phyloP scores from a whole-genome alignment of 2,888 invertebrate species.

The Athalia rosae region DNA sequence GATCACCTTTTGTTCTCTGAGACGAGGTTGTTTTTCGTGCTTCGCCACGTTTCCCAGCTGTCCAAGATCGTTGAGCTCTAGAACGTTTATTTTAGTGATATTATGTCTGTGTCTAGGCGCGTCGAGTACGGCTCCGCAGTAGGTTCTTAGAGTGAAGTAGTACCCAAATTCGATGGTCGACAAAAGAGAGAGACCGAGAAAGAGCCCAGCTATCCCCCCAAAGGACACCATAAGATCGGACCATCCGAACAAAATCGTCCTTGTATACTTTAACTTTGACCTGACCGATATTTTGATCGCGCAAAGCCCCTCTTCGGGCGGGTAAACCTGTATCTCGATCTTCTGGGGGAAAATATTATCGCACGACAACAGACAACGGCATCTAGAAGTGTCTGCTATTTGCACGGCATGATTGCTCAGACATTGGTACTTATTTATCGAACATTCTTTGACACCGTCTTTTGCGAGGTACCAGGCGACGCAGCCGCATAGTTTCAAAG shows the following conservation, averaged over 20 bases:
- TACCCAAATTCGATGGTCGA: conserved; percentile 86
- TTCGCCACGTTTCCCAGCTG: conserved; percentile 3
- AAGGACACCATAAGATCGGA: conserved; percentile 83
- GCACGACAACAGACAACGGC: conserved; percentile 84
- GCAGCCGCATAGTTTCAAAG: conserved; percentile 55
- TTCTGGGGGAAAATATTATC: conserved; percentile 85
- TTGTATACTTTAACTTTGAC: conserved; percentile 86
- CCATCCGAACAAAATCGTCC: conserved; percentile 90
- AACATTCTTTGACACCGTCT: conserved; percentile 51
- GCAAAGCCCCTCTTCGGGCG: not conserved
- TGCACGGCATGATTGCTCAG: conserved; percentile 75
- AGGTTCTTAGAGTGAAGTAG: conserved; percentile 84
- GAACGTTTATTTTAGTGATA: conserved; percentile 25
- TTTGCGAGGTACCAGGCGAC: conserved; percentile 60
- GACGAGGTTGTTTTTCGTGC: not conserved
- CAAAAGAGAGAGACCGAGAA: conserved; percentile 83
- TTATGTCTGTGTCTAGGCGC: conserved; percentile 40
- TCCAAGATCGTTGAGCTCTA: not conserved
- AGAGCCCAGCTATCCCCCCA: conserved; percentile 78
- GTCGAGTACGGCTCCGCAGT: conserved; percentile 72
- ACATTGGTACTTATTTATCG: conserved; percentile 70
- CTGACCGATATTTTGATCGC: conserved; percentile 71
- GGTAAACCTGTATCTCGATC: conserved; percentile 72
- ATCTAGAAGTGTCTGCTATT: conserved; percentile 79
- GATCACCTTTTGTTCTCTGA: not conserved